Evolutionary conservation across 2,113 vertebrate species (phyloP).

Genomic region (Crocuta crocuta): DNA sequence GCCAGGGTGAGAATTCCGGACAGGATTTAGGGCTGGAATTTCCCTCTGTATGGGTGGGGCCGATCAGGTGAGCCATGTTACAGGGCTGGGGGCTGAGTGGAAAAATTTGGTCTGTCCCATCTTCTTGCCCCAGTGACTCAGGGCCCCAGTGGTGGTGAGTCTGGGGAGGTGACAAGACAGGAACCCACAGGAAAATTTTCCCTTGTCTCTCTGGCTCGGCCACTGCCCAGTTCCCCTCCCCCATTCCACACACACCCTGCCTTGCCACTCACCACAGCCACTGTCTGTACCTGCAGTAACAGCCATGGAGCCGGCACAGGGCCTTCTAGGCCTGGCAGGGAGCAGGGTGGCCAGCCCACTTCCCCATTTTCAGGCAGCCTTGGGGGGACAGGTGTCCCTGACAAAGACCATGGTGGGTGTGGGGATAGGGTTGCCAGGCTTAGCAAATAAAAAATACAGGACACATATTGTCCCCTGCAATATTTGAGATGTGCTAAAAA

Average conservation of each 20-base stretch:
- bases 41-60: conserved; percentile 72
- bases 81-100: conserved; percentile 69
- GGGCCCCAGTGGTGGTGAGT: conserved; percentile 46
- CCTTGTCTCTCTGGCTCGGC: conserved; percentile 56
- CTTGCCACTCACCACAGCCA: neutral
- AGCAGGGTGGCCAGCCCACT: neutral
- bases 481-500: neutral
- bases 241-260: conserved; percentile 53
- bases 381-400: neutral
- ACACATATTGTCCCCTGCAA: neutral
- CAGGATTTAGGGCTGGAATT: conserved; percentile 78
- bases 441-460: conserved; percentile 19
- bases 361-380: neutral
- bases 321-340: neutral
- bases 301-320: neutral
- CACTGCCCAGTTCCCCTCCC: conserved; percentile 45
- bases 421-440: neutral
- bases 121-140: conserved; percentile 70
- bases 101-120: conserved; percentile 70
- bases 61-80: conserved; percentile 72
- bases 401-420: neutral
- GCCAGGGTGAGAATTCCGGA: conserved; percentile 45
- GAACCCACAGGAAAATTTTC: conserved; percentile 75
- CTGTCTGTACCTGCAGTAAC: neutral
- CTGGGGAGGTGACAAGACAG: conserved; percentile 66